phyloP scores from a whole-genome alignment of 2,888 invertebrate species.

The Slavum lentiscoides region DNA sequence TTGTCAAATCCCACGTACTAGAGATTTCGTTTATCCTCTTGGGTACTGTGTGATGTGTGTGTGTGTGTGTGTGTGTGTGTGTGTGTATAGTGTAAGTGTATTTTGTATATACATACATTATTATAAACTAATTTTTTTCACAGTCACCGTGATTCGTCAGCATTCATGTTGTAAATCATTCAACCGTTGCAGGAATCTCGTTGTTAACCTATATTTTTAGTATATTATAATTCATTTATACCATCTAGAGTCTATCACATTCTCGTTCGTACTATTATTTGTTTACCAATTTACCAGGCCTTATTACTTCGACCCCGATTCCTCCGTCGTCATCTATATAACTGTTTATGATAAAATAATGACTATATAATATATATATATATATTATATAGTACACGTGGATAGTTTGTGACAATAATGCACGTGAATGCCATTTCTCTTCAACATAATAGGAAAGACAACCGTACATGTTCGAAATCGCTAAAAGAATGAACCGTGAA shows the following conservation, averaged over 20 bases:
- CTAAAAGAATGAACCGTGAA: conserved; percentile 37
- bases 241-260: conserved; percentile 39
- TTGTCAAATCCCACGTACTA: conserved; percentile 26
- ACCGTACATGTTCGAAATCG: conserved; percentile 9
- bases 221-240: conserved; percentile 44
- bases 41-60: not conserved
- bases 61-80: not conserved
- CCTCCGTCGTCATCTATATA: not conserved
- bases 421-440: conserved; percentile 22
- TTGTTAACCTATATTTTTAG: conserved; percentile 51
- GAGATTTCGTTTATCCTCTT: conserved; percentile 42
- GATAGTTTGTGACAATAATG: conserved; percentile 31
- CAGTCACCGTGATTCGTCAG: conserved; percentile 47
- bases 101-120: conserved; percentile 18
- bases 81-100: not conserved
- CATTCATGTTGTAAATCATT: conserved; percentile 41
- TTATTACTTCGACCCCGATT: conserved; percentile 31
- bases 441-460: conserved; percentile 25
- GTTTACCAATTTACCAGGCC: conserved; percentile 40
- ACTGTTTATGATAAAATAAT: conserved; percentile 1
- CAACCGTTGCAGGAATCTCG: conserved; percentile 41
- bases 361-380: too few species aligned
- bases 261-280: conserved; percentile 40
- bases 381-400: not conserved
- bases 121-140: conserved; percentile 37